Evolutionary conservation across 1,140 invertebrate species (phyloP).

Genomic region (Drosophila littoralis): DNA sequence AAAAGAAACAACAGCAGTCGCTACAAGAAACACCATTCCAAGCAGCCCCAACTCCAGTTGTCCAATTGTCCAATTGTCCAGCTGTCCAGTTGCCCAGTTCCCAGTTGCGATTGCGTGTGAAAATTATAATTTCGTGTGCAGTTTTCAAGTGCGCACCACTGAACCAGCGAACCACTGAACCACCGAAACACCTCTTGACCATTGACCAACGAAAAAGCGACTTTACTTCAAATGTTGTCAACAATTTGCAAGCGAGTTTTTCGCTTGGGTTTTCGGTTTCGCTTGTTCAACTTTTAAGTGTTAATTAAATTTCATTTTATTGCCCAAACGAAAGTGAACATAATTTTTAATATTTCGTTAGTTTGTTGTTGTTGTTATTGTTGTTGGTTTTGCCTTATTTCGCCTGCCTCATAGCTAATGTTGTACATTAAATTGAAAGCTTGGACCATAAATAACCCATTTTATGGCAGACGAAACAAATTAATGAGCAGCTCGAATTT

Average conservation of each 20-base stretch:
- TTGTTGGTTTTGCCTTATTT: slow-evolving; percentile 1
- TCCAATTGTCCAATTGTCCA: neutral
- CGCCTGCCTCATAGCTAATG: slow-evolving; percentile 7
- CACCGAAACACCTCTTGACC: slow-evolving; percentile 25
- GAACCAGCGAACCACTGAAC: slow-evolving; percentile 22
- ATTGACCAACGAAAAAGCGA: slow-evolving; percentile 41
- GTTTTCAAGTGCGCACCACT: slow-evolving; percentile 40
- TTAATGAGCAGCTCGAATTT: slow-evolving; percentile 21
- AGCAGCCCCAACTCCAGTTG: slow-evolving; percentile 13
- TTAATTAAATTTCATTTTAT: slow-evolving; percentile 79
- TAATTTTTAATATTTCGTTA: slow-evolving; percentile 15
- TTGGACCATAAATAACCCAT: slow-evolving; percentile 36
- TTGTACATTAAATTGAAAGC: slow-evolving; percentile 17
- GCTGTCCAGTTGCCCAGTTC: slow-evolving; percentile 3
- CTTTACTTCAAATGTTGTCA: slow-evolving; percentile 65
- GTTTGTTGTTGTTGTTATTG: neutral
- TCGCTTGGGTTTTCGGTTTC: slow-evolving; percentile 19
- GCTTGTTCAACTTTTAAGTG: slow-evolving; percentile 62
- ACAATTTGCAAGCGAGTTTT: slow-evolving; percentile 68
- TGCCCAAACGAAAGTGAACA: slow-evolving; percentile 54
- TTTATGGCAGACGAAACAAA: slow-evolving; percentile 32
- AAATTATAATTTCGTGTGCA: slow-evolving; percentile 81
- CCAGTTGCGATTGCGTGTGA: slow-evolving; percentile 66
- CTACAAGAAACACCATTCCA: slow-evolving; percentile 33
- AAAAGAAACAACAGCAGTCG: slow-evolving; percentile 18